These are phyloP conservation scores for Phacellophora camtschatica DNA, from an alignment of 30 jellyfish, hydroid and myxozoan genomes.

Conservation along the genomic window DNA sequence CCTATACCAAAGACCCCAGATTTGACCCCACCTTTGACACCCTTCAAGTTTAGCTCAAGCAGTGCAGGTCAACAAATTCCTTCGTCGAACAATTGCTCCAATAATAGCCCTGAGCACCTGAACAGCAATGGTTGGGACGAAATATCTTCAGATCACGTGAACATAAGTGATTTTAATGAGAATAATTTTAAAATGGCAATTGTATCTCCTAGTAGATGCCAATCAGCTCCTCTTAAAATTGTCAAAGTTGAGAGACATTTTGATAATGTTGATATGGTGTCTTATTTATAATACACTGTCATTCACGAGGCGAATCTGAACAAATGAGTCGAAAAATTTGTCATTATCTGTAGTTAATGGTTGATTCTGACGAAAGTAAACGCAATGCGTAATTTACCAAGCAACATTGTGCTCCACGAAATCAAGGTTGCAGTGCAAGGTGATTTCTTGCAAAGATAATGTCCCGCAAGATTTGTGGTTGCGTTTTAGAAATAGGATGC, in stretches of 20 bases:
- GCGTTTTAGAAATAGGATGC: no score
- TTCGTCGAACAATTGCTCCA: background rate
- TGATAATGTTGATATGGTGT: background rate
- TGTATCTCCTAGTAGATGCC: no score
- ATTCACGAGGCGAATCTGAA: background rate
- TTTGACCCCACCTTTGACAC: background rate
- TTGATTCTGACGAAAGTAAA: background rate
- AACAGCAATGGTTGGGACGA: background rate
- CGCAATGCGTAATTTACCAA: no score
- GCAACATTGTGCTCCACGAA: no score
- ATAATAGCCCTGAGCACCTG: no score
- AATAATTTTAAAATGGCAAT: no score
- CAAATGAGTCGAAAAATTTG: background rate
- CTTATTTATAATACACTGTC: background rate
- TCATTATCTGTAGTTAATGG: background rate
- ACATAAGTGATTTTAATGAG: background rate
- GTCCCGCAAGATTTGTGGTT: no score
- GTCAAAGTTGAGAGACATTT: background rate
- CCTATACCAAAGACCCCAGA: background rate
- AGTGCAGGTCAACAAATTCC: background rate
- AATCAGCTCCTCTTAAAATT: slow-evolving; percentile 3
- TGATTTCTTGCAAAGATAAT: no score
- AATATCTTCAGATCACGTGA: background rate
- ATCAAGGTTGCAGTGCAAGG: no score
- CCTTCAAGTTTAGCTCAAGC: background rate